Percentiles rank a stretch among this genome's conserved stretches.
Evolutionary conservation across 2,888 invertebrate species (phyloP).

Genomic region (Microctonus brassicae): DNA sequence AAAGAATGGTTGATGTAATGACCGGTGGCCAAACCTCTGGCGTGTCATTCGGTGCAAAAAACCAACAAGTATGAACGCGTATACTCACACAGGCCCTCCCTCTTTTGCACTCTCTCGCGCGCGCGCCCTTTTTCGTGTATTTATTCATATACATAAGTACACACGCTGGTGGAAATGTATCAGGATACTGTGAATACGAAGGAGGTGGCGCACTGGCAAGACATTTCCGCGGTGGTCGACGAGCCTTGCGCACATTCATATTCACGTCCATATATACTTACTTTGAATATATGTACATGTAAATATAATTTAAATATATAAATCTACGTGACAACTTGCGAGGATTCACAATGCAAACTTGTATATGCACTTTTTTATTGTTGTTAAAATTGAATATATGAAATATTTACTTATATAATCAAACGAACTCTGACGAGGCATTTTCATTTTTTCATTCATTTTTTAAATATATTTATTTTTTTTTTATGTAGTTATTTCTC

Average conservation of each 20-base stretch:
- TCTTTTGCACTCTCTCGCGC: conserved; percentile 20
- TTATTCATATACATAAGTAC: conserved; percentile 28
- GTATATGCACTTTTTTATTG: too few relatives aligned
- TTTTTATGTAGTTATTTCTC: conserved; percentile 13
- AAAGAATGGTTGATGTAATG: conserved; percentile 41
- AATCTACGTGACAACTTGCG: not conserved
- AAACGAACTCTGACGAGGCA: too few relatives aligned
- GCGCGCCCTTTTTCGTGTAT: conserved; percentile 24
- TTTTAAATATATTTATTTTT: not conserved
- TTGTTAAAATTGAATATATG: too few relatives aligned
- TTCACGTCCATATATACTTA: conserved; percentile 8
- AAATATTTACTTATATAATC: too few relatives aligned
- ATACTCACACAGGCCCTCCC: conserved; percentile 1
- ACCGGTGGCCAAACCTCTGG: conserved; percentile 42
- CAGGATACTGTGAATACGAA: conserved; percentile 7
- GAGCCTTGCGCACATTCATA: conserved; percentile 16
- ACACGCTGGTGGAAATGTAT: not conserved
- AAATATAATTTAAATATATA: not conserved
- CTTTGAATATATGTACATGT: not conserved
- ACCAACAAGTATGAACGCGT: conserved; percentile 49
- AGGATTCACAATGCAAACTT: not conserved
- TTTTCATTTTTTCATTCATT: too few relatives aligned
- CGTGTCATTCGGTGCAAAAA: conserved; percentile 49
- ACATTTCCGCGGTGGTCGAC: conserved; percentile 30
- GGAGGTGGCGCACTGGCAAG: conserved; percentile 31